Evolutionary conservation across 1,140 invertebrate species (phyloP).

Genomic region (Alviniconcha marisindica): DNA sequence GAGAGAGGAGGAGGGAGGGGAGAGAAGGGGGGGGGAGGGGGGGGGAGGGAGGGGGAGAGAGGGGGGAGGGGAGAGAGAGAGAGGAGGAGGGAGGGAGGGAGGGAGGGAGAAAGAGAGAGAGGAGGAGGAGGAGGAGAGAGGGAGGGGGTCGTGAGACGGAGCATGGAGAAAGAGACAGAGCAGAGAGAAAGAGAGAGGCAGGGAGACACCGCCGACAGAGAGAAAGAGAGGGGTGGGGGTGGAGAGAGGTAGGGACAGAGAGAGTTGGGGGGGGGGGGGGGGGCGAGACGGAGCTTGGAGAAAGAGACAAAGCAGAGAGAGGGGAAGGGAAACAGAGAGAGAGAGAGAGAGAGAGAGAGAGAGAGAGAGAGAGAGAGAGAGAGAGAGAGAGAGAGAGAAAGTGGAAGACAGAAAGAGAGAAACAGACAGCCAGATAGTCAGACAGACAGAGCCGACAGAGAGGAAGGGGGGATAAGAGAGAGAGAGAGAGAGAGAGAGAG

Average conservation of each 20-base stretch:
- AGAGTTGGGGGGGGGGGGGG: neutral
- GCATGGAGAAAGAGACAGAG: neutral
- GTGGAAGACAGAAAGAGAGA: too few species aligned
- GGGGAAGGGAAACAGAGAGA: neutral
- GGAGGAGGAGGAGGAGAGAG: neutral
- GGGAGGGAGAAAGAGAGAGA: neutral
- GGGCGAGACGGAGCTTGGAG: neutral
- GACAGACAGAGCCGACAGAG: neutral
- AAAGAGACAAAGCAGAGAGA: neutral
- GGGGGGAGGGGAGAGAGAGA: neutral
- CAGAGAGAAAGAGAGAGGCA: constrained; percentile 23
- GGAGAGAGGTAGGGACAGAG: too few species aligned
- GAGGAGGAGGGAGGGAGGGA: neutral
- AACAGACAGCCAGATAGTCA: neutral
- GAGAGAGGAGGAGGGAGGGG: neutral
- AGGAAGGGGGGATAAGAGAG: neutral
- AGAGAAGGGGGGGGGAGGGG: neutral
- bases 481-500: neutral
- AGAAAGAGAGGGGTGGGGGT: too few species aligned
- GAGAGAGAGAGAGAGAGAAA: too few species aligned
- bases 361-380: too few species aligned
- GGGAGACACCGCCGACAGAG: neutral
- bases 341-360: too few species aligned
- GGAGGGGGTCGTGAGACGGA: constrained; percentile 9
- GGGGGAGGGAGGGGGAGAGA: neutral